Evolutionary conservation across 2,888 invertebrate species (phyloP).

Genomic region (Ommatoiulus sabulosus): DNA sequence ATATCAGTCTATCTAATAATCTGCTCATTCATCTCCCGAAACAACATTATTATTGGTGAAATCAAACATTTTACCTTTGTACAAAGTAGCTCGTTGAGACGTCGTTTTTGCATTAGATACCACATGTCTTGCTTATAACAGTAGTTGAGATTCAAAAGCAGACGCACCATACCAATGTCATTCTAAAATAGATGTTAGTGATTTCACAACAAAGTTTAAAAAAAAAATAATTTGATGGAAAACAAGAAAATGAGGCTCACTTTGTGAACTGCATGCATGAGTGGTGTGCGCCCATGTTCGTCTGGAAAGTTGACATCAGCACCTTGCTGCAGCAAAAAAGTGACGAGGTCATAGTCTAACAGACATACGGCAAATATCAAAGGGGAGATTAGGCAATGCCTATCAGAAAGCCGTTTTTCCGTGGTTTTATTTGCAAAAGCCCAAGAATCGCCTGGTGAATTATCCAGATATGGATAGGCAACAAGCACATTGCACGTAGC

Average conservation of each 20-base stretch:
- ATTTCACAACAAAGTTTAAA: background rate
- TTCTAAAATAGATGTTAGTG: conserved; percentile 63
- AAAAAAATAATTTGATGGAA: conserved; percentile 50
- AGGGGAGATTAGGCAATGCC: conserved; percentile 64
- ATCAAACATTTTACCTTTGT: conserved; percentile 32
- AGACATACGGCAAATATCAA: conserved; percentile 67
- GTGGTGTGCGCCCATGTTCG: conserved; percentile 66
- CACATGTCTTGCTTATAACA: conserved; percentile 58
- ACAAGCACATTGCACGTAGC: conserved; percentile 55
- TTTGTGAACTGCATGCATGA: conserved; percentile 68
- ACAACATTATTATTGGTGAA: too few relatives aligned
- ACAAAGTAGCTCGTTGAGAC: conserved; percentile 47
- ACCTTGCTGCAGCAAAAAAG: conserved; percentile 66
- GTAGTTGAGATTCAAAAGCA: conserved; percentile 67
- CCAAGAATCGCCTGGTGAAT: conserved; percentile 53
- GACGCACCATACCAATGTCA: conserved; percentile 66
- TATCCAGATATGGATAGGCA: conserved; percentile 56
- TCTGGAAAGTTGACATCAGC: conserved; percentile 67
- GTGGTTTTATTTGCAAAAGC: conserved; percentile 39
- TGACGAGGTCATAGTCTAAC: conserved; percentile 65
- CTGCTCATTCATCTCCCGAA: background rate
- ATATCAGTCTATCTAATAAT: too few relatives aligned
- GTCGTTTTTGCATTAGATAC: conserved; percentile 50
- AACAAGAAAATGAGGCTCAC: conserved; percentile 63
- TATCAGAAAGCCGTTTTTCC: background rate